Evolutionary conservation across 2,888 invertebrate species (phyloP).

Genomic region (Conus canariensis): DNA sequence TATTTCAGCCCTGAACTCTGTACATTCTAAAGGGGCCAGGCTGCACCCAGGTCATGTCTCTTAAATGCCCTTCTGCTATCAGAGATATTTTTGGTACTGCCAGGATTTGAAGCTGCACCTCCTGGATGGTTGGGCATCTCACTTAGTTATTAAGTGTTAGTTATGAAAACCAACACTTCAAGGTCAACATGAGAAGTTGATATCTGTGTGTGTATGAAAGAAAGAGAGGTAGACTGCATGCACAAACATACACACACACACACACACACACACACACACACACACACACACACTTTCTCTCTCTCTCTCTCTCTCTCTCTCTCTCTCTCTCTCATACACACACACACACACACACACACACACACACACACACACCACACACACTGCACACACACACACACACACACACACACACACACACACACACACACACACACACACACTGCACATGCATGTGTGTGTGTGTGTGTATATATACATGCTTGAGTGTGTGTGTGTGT

Average conservation of each 20-base stretch:
- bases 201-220: too few relatives aligned
- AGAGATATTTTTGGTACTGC: too few relatives aligned
- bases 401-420: background rate
- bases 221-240: too few relatives aligned
- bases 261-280: background rate
- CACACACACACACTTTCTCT: background rate
- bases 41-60: too few relatives aligned
- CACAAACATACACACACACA: background rate
- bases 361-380: conserved; percentile 15
- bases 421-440: conserved; percentile 9
- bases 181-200: too few relatives aligned
- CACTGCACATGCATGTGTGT: background rate
- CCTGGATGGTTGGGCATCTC: too few relatives aligned
- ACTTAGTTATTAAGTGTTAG: too few relatives aligned
- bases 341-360: background rate
- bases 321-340: background rate
- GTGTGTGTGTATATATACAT: background rate
- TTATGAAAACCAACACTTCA: too few relatives aligned
- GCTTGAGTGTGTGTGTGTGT: background rate
- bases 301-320: background rate
- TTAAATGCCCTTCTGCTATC: too few relatives aligned
- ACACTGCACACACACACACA: background rate
- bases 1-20: too few relatives aligned
- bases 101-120: too few relatives aligned
- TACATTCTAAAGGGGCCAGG: too few relatives aligned